Evolutionary conservation across 2,888 invertebrate genomes (phyloP).

Genomic region (Cancer borealis): DNA sequence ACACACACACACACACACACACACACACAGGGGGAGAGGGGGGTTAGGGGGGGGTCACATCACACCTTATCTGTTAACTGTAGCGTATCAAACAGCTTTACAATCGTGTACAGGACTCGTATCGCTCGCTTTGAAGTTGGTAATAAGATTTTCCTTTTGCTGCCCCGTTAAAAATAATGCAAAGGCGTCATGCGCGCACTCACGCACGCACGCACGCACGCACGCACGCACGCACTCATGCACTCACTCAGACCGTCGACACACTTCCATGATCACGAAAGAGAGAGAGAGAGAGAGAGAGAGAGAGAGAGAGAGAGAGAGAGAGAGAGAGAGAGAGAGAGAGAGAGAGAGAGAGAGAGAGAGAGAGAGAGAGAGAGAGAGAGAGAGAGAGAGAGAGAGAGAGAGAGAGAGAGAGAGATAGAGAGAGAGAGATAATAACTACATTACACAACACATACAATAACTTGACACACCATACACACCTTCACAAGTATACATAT

Average conservation of each 20-base stretch:
- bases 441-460: too few species aligned
- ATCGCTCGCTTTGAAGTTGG: neutral
- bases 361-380: neutral
- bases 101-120: neutral
- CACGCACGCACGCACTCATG: neutral
- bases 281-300: constrained; percentile 46
- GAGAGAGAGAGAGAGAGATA: neutral
- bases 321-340: too few species aligned
- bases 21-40: too few species aligned
- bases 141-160: neutral
- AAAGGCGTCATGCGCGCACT: too few species aligned
- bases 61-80: neutral
- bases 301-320: neutral
- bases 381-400: neutral
- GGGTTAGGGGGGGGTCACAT: neutral
- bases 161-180: too few species aligned
- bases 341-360: constrained; percentile 20
- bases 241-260: neutral
- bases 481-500: too few species aligned
- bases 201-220: neutral
- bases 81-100: neutral
- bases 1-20: too few species aligned
- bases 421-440: neutral
- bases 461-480: too few species aligned
- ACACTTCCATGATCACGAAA: neutral